Conservation (phyloP, 2,797 vertebrate species). For the Characodon lateralis region DNA sequence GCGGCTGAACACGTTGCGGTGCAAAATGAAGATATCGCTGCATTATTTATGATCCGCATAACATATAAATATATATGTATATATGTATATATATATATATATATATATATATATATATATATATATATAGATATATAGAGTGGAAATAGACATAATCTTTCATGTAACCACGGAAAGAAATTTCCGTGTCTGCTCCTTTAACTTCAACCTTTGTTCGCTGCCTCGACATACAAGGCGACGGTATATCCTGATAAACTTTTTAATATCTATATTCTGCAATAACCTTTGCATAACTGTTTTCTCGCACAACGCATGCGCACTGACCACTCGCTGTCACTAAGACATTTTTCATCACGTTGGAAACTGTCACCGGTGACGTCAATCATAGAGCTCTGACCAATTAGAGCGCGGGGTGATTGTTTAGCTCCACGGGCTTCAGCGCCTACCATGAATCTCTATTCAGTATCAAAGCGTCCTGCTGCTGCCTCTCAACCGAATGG, state of each 20-base stretch:
- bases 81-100: too few species aligned
- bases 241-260: conserved; percentile 72
- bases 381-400: conserved; percentile 87
- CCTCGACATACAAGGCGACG: conserved; percentile 47
- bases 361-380: conserved; percentile 93
- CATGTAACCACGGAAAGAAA: not conserved
- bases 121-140: not conserved
- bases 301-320: conserved; percentile 84
- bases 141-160: conserved; percentile 6
- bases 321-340: conserved; percentile 77
- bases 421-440: conserved; percentile 88
- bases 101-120: too few species aligned
- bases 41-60: conserved; percentile 71
- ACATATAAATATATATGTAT: conserved; percentile 20
- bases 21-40: conserved; percentile 68
- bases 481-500: conserved; percentile 88
- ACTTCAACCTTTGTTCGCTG: conserved; percentile 49
- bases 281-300: conserved; percentile 81
- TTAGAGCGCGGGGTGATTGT: conserved; percentile 88
- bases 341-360: conserved; percentile 86
- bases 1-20: conserved; percentile 22
- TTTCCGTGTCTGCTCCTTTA: too few species aligned
- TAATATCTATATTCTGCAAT: conserved; percentile 75
- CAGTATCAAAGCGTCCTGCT: conserved; percentile 92
- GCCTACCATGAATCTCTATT: conserved; percentile 91